Evolutionary conservation across 2,888 invertebrate species (phyloP), one percentile per base, ranked within the genome.

Genomic region (Apantesis nais): DNA sequence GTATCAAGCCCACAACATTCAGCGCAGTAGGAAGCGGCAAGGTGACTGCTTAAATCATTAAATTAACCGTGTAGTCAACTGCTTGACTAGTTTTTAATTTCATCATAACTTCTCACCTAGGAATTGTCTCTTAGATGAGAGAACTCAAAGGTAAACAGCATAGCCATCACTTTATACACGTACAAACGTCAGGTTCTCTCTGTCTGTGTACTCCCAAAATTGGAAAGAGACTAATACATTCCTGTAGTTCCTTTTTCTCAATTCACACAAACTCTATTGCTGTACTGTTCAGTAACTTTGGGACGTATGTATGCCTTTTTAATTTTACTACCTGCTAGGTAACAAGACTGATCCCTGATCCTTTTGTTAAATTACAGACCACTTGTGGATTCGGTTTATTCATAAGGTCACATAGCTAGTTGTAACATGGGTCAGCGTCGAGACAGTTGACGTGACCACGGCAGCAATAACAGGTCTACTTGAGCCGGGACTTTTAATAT

Each of bases 401-500:
- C 79, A 79, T 81, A 81, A 80, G 77, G 77, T 60, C 63, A 66
- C 68, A 74, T 73, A 79, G 70, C 73, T 73, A 69, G 61, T 25
- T 52, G 68, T 90, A 90, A 90, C 91, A 87, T 86, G 90, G 91
- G 90, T 90, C 84, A 76, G 71, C 68, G 77, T 76, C 52, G 81
- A 66, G 90, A 88, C 89, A 87, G 88, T 84, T 89, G 90, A 90
- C 89, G 87, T 84, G 81, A 89, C 90, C 89, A 85, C 89, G 76
- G 74, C 76, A 75, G 82, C 82, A 86, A 87, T 86, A 87, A 86
- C 74, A 80, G 82, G 76, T 80, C 74, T 83, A 83, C 86, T 87
- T 90, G 90, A 90, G 86, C 80, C 83, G 86, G 89, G 91, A 89
- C 86, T 89, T 90, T 90, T 90, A 90, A 90, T 90, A 90, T 89